Conservation (phyloP, 2,113 vertebrate genomes). For the Pogonocichla stellata region DNA sequence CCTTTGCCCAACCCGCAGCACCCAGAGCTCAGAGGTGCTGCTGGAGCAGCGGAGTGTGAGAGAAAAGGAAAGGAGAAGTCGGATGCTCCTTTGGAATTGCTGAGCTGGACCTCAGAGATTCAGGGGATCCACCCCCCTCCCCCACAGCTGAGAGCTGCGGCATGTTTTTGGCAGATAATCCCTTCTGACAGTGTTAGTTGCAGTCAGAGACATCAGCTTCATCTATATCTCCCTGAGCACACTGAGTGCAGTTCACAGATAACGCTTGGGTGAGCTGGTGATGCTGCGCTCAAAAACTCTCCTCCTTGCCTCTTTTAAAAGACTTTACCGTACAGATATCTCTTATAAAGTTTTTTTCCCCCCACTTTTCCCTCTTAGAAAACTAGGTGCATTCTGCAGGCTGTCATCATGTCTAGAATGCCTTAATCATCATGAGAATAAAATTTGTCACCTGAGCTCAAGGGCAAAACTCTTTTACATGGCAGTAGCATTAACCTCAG, state of each 20-base stretch:
- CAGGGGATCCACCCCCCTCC: not conserved
- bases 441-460: not conserved
- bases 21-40: not conserved
- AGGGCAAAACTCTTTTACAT: not conserved
- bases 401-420: not conserved
- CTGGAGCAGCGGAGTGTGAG: not conserved
- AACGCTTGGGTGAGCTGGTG: not conserved
- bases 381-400: not conserved
- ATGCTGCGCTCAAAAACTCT: not conserved
- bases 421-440: not conserved
- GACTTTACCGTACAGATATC: not conserved
- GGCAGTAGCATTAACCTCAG: not conserved
- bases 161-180: not conserved
- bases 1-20: too few relatives aligned
- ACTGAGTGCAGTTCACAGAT: not conserved
- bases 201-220: not conserved
- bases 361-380: not conserved
- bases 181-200: not conserved
- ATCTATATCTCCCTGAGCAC: not conserved
- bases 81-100: not conserved
- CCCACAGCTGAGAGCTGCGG: not conserved
- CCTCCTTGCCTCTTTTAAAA: not conserved
- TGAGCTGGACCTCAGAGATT: not conserved
- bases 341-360: not conserved
- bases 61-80: not conserved